A percentile compares a stretch with the other conserved stretches of the same genome.
Evolutionary conservation across 92 coral and sea anemone genomes (phyloP).

Genomic region (Pocillopora meandrina): DNA sequence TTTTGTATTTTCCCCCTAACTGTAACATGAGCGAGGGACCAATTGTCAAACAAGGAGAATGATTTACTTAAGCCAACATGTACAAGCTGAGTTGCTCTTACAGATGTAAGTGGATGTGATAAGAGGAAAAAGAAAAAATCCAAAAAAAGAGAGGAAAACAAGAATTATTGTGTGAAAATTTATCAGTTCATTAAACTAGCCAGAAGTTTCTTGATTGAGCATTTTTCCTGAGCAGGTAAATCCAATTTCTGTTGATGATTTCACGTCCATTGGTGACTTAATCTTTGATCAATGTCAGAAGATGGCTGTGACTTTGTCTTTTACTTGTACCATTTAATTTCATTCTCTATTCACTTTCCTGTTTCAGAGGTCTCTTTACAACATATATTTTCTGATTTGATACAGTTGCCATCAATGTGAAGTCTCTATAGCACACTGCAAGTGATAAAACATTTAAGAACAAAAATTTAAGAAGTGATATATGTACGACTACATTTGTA

Average conservation of each 20-base stretch:
- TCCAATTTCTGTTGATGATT: background rate
- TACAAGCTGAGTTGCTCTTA: background rate
- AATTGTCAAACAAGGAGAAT: background rate
- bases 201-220: background rate
- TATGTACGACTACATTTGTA: no score
- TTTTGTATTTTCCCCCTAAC: no score
- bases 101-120: no score
- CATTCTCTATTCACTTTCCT: conserved; percentile 58
- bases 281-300: background rate
- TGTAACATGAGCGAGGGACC: background rate
- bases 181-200: no score
- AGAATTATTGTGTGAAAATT: no score
- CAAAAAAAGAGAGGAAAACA: no score
- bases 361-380: conserved; percentile 79
- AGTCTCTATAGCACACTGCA: conserved; percentile 87
- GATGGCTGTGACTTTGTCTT: background rate
- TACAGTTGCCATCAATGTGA: conserved; percentile 91
- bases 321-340: background rate
- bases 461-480: background rate
- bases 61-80: background rate
- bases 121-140: no score
- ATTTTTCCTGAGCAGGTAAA: background rate
- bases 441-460: conserved; percentile 37
- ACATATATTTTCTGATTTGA: conserved; percentile 89
- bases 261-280: background rate